Evolutionary conservation across 2,888 invertebrate genomes (phyloP).

Genomic region (Apodemia duryi): DNA sequence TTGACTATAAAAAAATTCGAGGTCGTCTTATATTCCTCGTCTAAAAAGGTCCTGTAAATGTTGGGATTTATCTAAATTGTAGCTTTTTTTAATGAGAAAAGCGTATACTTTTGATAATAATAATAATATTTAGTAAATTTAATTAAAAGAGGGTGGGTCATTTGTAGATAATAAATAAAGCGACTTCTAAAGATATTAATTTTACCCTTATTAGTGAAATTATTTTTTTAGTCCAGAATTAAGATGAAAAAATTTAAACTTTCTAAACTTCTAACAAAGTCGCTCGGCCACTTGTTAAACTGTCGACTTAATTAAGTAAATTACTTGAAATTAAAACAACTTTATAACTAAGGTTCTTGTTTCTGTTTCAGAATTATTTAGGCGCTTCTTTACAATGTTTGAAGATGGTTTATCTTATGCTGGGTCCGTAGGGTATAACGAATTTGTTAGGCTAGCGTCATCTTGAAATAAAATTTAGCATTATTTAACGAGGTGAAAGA

Average conservation of each 20-base stretch:
- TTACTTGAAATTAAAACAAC: slow-evolving; percentile 12
- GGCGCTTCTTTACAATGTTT: slow-evolving; percentile 7
- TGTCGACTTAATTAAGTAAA: slow-evolving; percentile 13
- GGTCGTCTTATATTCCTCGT: no score
- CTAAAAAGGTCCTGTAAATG: no score
- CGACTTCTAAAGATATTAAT: no score
- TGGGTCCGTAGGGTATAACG: background rate
- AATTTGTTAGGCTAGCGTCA: background rate
- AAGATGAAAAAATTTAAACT: slow-evolving; percentile 10
- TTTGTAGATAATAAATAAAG: no score
- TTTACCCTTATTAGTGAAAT: slow-evolving; percentile 11
- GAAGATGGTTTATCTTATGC: slow-evolving; percentile 1
- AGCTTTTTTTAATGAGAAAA: no score
- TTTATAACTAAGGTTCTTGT: slow-evolving; percentile 10
- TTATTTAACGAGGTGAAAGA: background rate
- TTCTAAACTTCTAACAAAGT: background rate
- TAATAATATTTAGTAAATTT: no score
- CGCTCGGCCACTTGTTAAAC: slow-evolving; percentile 13
- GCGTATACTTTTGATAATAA: no score
- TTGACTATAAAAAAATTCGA: no score
- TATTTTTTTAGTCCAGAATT: slow-evolving; percentile 15
- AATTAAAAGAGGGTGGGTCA: no score
- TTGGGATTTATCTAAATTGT: no score
- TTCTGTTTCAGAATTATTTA: slow-evolving; percentile 1
- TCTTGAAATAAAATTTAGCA: background rate